These are phyloP conservation scores for Tetraodon nigroviridis DNA, from an alignment of 2,113 vertebrate species.

Conservation along the genomic window DNA sequence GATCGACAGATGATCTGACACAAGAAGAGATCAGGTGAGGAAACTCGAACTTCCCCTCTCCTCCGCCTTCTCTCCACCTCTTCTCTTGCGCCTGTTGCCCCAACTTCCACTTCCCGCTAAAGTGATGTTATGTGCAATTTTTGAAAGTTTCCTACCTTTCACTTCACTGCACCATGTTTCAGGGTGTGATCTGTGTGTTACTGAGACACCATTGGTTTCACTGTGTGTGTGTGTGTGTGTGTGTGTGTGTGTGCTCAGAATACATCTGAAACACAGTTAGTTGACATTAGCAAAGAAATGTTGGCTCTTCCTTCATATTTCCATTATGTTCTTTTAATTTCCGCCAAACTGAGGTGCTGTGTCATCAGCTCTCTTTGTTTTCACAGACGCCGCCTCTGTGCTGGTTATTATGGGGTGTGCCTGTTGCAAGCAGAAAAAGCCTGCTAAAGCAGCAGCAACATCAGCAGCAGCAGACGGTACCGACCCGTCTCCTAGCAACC, in stretches of 20 bases:
- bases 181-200: not conserved
- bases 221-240: constrained; percentile 4
- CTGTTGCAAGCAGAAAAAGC: constrained; percentile 84
- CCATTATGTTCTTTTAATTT: not conserved
- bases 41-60: not conserved
- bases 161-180: constrained; percentile 5
- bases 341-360: not conserved
- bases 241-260: no score
- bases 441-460: constrained; percentile 59
- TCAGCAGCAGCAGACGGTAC: constrained; percentile 32
- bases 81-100: not conserved
- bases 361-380: constrained; percentile 12
- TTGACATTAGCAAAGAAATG: no score
- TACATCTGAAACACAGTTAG: not conserved
- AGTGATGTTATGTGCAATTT: constrained; percentile 39
- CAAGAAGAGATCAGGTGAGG: constrained; percentile 69
- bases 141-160: constrained; percentile 40
- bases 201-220: constrained; percentile 29
- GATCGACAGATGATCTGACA: constrained; percentile 76
- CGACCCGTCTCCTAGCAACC: constrained; percentile 47
- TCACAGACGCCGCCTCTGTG: constrained; percentile 48
- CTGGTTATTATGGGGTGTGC: constrained; percentile 84
- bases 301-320: not conserved
- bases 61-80: constrained; percentile 5
- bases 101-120: not conserved